phyloP scores from a whole-genome alignment of 2,113 vertebrate species.

The Atractosteus spatula region DNA sequence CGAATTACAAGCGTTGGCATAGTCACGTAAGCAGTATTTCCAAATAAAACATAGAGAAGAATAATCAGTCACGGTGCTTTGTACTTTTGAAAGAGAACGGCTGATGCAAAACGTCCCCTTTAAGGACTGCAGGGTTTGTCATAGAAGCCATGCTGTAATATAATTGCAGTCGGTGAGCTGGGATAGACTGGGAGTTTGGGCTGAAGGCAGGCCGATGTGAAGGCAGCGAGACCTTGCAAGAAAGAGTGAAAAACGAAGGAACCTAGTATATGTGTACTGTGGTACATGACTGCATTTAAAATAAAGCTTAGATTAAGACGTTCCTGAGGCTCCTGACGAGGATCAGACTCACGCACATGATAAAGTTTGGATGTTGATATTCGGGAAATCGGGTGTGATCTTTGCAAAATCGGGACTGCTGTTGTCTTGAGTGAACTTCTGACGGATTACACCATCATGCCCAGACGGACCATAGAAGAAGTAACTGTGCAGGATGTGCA shows the following conservation, averaged over 20 bases:
- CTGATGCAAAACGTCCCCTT: too few relatives aligned
- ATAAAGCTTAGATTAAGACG: slow-evolving; percentile 23
- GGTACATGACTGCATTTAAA: slow-evolving; percentile 8
- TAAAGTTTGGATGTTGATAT: slow-evolving; percentile 36
- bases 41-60: too few relatives aligned
- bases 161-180: slow-evolving; percentile 60
- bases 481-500: slow-evolving; percentile 74
- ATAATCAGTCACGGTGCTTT: too few relatives aligned
- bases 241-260: not conserved
- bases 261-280: slow-evolving; percentile 16
- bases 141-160: slow-evolving; percentile 31
- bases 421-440: slow-evolving; percentile 16
- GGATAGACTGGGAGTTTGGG: slow-evolving; percentile 69
- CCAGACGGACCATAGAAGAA: slow-evolving; percentile 66
- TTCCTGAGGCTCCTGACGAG: slow-evolving; percentile 1
- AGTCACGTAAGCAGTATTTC: too few relatives aligned
- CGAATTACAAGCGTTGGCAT: too few relatives aligned
- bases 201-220: slow-evolving; percentile 37
- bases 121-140: too few relatives aligned
- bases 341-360: slow-evolving; percentile 43
- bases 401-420: slow-evolving; percentile 18
- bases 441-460: slow-evolving; percentile 54
- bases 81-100: too few relatives aligned
- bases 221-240: slow-evolving; percentile 21
- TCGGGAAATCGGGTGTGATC: slow-evolving; percentile 42